Evolutionary conservation across 2,797 vertebrate species (phyloP).

Genomic region (Manis javanica): DNA sequence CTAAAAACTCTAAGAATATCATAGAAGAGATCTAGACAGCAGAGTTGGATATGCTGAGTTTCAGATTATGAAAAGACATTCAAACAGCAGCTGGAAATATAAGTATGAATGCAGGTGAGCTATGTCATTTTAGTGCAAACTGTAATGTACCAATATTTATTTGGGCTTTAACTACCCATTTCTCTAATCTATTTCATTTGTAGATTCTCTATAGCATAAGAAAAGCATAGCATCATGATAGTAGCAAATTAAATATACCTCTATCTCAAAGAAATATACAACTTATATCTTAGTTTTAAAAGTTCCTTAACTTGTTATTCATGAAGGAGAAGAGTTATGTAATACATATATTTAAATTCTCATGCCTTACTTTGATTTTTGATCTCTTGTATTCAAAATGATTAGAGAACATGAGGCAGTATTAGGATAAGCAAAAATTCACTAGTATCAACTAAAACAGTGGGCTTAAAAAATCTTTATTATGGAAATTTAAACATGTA

Average conservation of each 20-base stretch:
- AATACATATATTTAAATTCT: not conserved
- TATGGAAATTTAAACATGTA: constrained; percentile 24
- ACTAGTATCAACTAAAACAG: not conserved
- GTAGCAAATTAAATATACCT: not conserved
- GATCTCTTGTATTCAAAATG: constrained; percentile 25
- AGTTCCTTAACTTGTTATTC: not conserved
- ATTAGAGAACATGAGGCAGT: not conserved
- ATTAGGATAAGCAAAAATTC: not conserved
- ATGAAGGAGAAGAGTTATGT: no score
- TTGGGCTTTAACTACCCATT: not conserved
- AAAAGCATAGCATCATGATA: not conserved
- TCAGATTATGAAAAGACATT: constrained; percentile 34
- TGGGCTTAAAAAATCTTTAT: constrained; percentile 9
- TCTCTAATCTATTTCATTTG: not conserved
- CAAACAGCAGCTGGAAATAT: not conserved
- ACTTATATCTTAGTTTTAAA: not conserved
- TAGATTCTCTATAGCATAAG: not conserved
- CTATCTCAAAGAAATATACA: not conserved
- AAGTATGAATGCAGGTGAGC: not conserved
- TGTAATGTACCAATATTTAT: not conserved
- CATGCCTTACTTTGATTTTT: not conserved
- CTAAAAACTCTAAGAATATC: constrained; percentile 4
- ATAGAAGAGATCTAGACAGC: not conserved
- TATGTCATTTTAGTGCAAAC: not conserved
- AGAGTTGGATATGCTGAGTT: not conserved